Evolutionary conservation across 2,888 invertebrate species (phyloP), one percentile per base, ranked within the genome.

Genomic region (Eueremaeus valkanovi): DNA sequence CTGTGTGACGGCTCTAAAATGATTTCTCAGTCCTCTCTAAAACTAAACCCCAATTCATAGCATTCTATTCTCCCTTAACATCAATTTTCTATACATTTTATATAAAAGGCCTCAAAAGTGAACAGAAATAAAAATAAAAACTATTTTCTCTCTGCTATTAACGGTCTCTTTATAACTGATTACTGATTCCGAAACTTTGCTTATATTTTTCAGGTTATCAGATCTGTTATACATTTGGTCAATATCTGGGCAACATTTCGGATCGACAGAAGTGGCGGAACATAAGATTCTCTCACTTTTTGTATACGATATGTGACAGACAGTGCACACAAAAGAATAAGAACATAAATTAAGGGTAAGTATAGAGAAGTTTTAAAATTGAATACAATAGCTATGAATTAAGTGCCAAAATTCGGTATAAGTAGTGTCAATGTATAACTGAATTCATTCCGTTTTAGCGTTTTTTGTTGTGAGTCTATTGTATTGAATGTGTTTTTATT

Each of bases 101-200:
- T 24, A 29, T 11, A 8, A 61, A 61, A 61, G 27, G 61, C 31
- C 31, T 61, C 27, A 31, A 61, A 55, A 49, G 27, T 27, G n/a
- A 70, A 27, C 16, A 40, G n/a, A 5, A 24, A n/a, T n/a, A 33
- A 68, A 72, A 51, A 31, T 40, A 72, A 72, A 72, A 31, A 40
- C 24, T 36, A 9, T 70, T 27, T 55, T 55, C 3, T 3, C 55
- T 6, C 5, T 31, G n/a, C 3, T 6, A 6, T 45, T 29, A 9
- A 51, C n/a, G 24, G 49, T 66, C 6, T 66, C 27, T 24, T 11
- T 36, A 36, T 11, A 5, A 55, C 1, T 27, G 6, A 21, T 55
- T 21, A 51, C 24, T 51, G n/a, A 40, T n/a, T 45, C 16, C 45
- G 11, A 45, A 11, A 45, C 16, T 21, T 51, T 51, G 51, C 51